Conservation (phyloP, 2,888 invertebrate species). For the Coenonympha arcania region DNA sequence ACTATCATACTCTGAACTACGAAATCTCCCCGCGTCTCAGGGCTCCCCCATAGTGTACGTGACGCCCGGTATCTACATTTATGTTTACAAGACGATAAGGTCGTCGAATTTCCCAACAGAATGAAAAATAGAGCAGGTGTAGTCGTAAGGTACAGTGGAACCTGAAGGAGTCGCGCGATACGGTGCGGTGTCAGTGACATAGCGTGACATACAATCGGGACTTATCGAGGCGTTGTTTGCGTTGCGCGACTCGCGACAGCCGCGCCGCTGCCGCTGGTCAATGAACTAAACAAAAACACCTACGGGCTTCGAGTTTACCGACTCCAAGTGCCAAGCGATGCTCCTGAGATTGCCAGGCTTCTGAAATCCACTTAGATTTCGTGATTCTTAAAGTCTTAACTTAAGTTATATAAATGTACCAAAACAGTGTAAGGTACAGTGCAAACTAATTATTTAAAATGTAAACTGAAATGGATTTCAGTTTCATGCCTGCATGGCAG, state of each 20-base stretch:
- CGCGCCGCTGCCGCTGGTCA: slow-evolving; percentile 49
- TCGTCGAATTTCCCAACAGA: slow-evolving; percentile 3
- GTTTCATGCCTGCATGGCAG: too few species aligned
- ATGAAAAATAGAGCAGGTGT: slow-evolving; percentile 18
- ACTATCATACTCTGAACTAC: too few species aligned
- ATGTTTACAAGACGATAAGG: slow-evolving; percentile 3
- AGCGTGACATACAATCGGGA: slow-evolving; percentile 64
- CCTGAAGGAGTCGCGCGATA: slow-evolving; percentile 30
- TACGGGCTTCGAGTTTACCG: slow-evolving; percentile 46
- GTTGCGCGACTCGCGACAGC: slow-evolving; percentile 53
- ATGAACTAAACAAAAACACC: slow-evolving; percentile 72
- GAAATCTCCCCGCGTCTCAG: too few species aligned
- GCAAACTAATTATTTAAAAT: too few species aligned
- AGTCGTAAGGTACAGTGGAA: slow-evolving; percentile 2
- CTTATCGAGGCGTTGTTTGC: slow-evolving; percentile 71
- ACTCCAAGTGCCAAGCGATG: too few species aligned
- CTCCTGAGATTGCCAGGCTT: neutral
- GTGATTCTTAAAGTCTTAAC: neutral
- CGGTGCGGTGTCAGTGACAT: slow-evolving; percentile 60
- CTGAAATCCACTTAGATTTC: neutral
- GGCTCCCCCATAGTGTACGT: slow-evolving; percentile 3
- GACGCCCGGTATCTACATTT: neutral
- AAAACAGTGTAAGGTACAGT: too few species aligned
- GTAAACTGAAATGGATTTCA: too few species aligned
- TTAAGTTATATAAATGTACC: too few species aligned